phyloP scores from a whole-genome alignment of 2,888 invertebrate species.

The Heliconius ethilla region DNA sequence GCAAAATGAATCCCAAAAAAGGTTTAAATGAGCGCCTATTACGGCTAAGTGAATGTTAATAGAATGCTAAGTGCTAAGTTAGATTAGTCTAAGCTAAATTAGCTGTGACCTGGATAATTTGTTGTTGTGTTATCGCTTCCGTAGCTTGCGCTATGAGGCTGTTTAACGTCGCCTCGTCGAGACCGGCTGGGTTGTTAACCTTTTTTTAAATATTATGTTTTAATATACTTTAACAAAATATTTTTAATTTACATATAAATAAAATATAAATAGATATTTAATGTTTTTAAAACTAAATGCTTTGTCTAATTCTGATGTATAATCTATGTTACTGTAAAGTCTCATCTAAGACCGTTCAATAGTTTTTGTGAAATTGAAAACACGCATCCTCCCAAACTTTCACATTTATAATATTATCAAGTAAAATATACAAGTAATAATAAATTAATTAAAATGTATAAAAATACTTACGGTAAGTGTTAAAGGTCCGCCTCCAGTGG shows the following conservation, averaged over 20 bases:
- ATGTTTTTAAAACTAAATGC: too few species aligned
- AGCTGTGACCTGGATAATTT: slow-evolving; percentile 76
- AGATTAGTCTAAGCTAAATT: slow-evolving; percentile 44
- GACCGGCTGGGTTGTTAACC: slow-evolving; percentile 79
- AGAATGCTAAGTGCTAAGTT: slow-evolving; percentile 32
- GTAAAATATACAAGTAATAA: neutral
- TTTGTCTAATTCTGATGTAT: too few species aligned
- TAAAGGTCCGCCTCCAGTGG: slow-evolving; percentile 72
- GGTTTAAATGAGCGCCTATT: neutral
- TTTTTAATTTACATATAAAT: neutral
- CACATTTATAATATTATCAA: too few species aligned
- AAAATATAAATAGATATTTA: too few species aligned
- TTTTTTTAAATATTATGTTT: slow-evolving; percentile 50
- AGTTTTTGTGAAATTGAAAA: too few species aligned
- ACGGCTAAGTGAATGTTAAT: slow-evolving; percentile 32
- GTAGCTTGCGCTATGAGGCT: slow-evolving; percentile 79
- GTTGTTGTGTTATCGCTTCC: slow-evolving; percentile 80
- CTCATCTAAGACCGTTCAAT: too few species aligned
- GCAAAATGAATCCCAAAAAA: neutral
- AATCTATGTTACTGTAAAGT: too few species aligned
- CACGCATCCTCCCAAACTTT: too few species aligned
- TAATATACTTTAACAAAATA: neutral
- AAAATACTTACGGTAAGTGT: slow-evolving; percentile 71
- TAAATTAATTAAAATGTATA: neutral
- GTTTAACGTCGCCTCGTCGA: slow-evolving; percentile 80